A percentile compares a stretch with the other conserved stretches of the same genome.
Conservation (phyloP, 2,888 invertebrate species). For the Epicampocera succincta region DNA sequence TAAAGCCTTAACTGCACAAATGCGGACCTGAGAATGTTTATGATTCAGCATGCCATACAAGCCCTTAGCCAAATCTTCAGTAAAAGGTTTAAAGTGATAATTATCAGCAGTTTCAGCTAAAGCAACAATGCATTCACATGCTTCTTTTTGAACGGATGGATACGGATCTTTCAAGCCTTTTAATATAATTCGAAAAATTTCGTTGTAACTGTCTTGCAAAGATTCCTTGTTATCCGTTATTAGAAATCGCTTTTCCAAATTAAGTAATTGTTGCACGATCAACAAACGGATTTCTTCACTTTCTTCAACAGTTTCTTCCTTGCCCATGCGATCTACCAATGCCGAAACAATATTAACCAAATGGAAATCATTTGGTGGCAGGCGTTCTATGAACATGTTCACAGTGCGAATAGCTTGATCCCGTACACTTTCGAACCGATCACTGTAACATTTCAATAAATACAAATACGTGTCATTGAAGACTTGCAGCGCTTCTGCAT, state of each 20-base stretch:
- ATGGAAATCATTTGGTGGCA: slow-evolving; percentile 87
- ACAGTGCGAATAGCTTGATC: slow-evolving; percentile 75
- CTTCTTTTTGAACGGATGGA: slow-evolving; percentile 90
- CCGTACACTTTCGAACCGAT: slow-evolving; percentile 80
- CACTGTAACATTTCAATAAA: slow-evolving; percentile 79
- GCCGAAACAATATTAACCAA: slow-evolving; percentile 89
- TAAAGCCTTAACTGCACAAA: slow-evolving; percentile 88
- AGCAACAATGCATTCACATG: slow-evolving; percentile 87
- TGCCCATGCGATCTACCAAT: slow-evolving; percentile 89
- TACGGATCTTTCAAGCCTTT: slow-evolving; percentile 89
- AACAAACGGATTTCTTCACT: slow-evolving; percentile 91
- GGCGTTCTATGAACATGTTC: slow-evolving; percentile 76
- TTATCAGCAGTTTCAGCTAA: slow-evolving; percentile 84
- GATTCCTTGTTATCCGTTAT: slow-evolving; percentile 82
- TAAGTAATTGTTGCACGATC: slow-evolving; percentile 85
- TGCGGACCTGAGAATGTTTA: slow-evolving; percentile 91
- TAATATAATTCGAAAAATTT: slow-evolving; percentile 87
- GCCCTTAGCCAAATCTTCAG: slow-evolving; percentile 88
- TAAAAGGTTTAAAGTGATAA: slow-evolving; percentile 88
- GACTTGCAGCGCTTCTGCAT: slow-evolving; percentile 66
- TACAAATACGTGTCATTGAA: slow-evolving; percentile 79
- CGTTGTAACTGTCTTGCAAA: slow-evolving; percentile 80
- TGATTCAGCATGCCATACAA: slow-evolving; percentile 88
- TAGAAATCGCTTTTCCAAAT: slow-evolving; percentile 86
- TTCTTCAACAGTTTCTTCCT: slow-evolving; percentile 86